Conservation (phyloP, 1,140 invertebrate species). For the Psix sp. region DNA sequence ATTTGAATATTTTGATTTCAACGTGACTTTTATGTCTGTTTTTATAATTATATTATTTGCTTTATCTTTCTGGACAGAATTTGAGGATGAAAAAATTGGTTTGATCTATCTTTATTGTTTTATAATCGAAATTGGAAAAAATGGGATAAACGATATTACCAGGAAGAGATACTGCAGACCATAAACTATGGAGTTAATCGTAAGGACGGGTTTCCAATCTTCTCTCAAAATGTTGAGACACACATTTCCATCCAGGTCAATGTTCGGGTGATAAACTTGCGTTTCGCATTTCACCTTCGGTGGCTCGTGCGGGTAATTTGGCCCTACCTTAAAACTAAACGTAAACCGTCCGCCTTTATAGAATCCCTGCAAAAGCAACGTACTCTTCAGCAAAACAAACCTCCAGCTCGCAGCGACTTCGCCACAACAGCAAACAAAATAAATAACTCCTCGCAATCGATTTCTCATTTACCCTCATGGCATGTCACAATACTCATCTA, state of each 20-base stretch:
- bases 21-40: no score
- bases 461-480: no score
- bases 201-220: conserved; percentile 99
- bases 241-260: conserved; percentile 96
- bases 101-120: no score
- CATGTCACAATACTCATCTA: neutral
- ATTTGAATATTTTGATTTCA: no score
- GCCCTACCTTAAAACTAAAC: conserved; percentile 98
- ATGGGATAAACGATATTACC: conserved; percentile 78
- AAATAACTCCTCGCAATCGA: no score
- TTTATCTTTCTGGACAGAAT: no score
- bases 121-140: no score
- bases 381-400: neutral
- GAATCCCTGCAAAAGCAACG: conserved; percentile 83
- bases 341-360: conserved; percentile 95
- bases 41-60: no score
- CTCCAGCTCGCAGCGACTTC: no score
- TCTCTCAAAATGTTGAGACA: conserved; percentile 96
- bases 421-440: no score
- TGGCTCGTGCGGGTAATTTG: conserved; percentile 97
- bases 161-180: conserved; percentile 98
- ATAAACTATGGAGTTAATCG: conserved; percentile 98
- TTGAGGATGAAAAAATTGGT: no score
- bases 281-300: conserved; percentile 97
- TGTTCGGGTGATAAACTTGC: conserved; percentile 96